Conservation (phyloP, 2,113 vertebrate genomes). For the Hydrolagus affinis region DNA sequence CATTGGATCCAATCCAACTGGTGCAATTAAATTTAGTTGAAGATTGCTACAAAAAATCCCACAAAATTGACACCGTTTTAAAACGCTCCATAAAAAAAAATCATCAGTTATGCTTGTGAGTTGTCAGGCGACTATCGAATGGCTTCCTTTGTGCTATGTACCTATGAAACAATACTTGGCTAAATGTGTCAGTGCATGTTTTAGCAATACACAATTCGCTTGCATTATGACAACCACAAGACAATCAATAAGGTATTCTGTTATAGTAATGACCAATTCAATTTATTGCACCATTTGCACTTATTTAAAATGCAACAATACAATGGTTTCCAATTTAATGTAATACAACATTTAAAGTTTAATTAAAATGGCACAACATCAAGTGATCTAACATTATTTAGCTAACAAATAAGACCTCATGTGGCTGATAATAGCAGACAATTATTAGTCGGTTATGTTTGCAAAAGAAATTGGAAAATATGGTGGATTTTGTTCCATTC, state of each 20-base stretch:
- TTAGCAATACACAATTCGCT: background rate
- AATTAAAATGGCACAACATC: slow-evolving; percentile 27
- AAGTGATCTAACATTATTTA: slow-evolving; percentile 29
- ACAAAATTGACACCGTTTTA: too few relatives aligned
- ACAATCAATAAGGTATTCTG: background rate
- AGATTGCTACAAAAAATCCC: too few relatives aligned
- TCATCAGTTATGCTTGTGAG: too few relatives aligned
- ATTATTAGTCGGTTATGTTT: slow-evolving; percentile 10
- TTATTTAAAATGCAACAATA: slow-evolving; percentile 24
- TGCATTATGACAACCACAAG: slow-evolving; percentile 1
- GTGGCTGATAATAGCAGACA: background rate
- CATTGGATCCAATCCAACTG: too few relatives aligned
- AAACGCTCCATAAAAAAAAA: too few relatives aligned
- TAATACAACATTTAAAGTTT: slow-evolving; percentile 27
- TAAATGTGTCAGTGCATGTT: slow-evolving; percentile 7
- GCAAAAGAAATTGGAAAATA: background rate
- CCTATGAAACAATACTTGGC: background rate
- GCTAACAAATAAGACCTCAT: slow-evolving; percentile 13
- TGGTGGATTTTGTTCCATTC: background rate
- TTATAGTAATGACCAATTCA: slow-evolving; percentile 14
- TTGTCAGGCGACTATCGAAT: too few relatives aligned
- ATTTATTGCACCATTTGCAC: slow-evolving; percentile 30
- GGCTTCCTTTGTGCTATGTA: too few relatives aligned
- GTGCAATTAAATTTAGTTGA: too few relatives aligned
- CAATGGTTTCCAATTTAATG: slow-evolving; percentile 26